Base-by-base conservation (phyloP, 2,888 invertebrate species). In the Taphrorychus bicolor region DNA sequence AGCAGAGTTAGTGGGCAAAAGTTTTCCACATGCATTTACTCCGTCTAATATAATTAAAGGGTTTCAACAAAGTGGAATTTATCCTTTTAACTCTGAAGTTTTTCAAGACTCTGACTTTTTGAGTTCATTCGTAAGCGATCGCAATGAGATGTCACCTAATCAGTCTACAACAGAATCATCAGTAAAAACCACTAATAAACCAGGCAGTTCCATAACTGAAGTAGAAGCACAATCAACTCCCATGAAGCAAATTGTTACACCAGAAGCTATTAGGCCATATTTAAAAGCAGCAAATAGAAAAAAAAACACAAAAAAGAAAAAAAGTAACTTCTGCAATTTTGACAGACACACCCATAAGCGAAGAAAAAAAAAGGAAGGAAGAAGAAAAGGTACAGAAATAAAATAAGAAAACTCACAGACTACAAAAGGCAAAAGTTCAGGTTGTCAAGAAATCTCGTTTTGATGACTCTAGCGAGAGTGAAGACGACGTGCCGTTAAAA, bases 1-100 rank as follows among this genome's bases (percentile, higher is more conserved):
- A 9, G 70, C 70, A 11, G 67, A 68, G 45, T 40, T 67, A 32
- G 62, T 70, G 21, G 72, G 71, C 14, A 69, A 64, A 22, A 64
- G 72, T 24, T 73, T 60, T 72, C 67, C 69, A 40, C 48, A 59
- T 18, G 72, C 72, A 18, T 71, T 73, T 51, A 73, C 73, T 7
- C 56, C 56, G 1, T 45, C 17, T n/a, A 66, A 66, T 40, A 66
- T 66, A 16, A 53, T 53, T n/a, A 52, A 24, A 22, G 59, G 59
- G 14, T 66, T 66, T 54, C 2, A 59, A 53, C n/a, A 3, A 14
- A 60, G 21, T 2, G 59, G 66, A 11, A 66, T 66, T 23, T 59
- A 14, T 7, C 66, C 59, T 23, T 23, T 60, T 17, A 60, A 66
- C 52, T 16, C 14, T 9, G 5, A 53, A 16, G 22, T 61, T 21